Conservation (phyloP, 1,140 invertebrate genomes). For the Hycleus cichorii region DNA sequence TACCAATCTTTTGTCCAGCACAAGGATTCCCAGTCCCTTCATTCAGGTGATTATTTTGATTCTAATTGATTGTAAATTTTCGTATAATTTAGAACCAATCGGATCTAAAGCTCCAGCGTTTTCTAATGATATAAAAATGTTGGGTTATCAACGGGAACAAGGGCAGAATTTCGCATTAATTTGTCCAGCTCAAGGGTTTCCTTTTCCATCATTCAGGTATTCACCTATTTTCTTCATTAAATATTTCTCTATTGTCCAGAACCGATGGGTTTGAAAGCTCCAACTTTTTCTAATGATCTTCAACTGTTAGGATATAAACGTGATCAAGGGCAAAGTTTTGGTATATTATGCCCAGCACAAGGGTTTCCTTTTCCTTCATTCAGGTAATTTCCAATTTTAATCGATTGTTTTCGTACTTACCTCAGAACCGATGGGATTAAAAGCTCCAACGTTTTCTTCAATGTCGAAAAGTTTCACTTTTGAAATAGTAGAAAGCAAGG, state of each 20-base stretch:
- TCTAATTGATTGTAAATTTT: neutral
- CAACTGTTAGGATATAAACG: constrained; percentile 38
- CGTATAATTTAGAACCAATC: constrained; percentile 49
- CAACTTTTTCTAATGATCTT: constrained; percentile 45
- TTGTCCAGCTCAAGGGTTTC: constrained; percentile 62
- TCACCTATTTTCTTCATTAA: constrained; percentile 25
- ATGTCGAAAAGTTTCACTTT: constrained; percentile 45
- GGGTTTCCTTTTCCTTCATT: constrained; percentile 58
- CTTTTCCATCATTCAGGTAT: constrained; percentile 64
- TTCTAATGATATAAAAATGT: constrained; percentile 47
- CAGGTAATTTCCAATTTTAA: constrained; percentile 31
- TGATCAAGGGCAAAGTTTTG: constrained; percentile 36
- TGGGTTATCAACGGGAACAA: constrained; percentile 43
- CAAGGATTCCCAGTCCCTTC: constrained; percentile 45
- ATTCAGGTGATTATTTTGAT: constrained; percentile 43
- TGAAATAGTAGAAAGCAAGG: constrained; percentile 47
- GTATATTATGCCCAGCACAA: constrained; percentile 58
- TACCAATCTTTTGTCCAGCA: constrained; percentile 50
- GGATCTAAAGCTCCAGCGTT: constrained; percentile 49
- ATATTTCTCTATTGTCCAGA: constrained; percentile 40
- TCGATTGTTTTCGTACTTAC: constrained; percentile 8
- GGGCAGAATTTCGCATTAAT: constrained; percentile 49
- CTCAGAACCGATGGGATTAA: constrained; percentile 58
- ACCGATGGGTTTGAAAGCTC: constrained; percentile 44
- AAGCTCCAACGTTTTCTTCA: constrained; percentile 60